A percentile compares a stretch with the other conserved stretches of the same genome.
phyloP scores from a whole-genome alignment of 1,140 invertebrate genomes.

The Brachionus calyciflorus region DNA sequence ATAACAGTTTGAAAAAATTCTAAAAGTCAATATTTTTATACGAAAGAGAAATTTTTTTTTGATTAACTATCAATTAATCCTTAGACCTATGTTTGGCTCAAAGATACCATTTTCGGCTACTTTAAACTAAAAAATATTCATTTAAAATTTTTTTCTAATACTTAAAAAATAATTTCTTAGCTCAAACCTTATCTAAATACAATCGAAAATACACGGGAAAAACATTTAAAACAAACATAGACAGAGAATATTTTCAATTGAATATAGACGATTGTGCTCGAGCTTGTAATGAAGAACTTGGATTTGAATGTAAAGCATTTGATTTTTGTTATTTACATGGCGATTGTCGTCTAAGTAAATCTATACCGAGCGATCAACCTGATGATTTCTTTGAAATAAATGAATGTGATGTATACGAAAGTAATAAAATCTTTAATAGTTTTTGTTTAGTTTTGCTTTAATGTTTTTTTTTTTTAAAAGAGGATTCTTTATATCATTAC shows the following conservation, averaged over 20 bases:
- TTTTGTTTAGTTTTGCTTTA: not conserved
- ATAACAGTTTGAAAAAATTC: no score
- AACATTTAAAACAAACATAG: not conserved
- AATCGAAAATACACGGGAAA: slow-evolving; percentile 27
- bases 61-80: no score
- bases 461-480: not conserved
- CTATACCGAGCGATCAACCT: not conserved
- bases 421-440: not conserved
- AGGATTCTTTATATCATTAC: slow-evolving; percentile 35
- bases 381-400: not conserved
- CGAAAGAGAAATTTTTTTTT: no score
- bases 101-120: no score
- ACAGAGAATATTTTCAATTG: not conserved
- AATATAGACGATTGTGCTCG: slow-evolving; percentile 43
- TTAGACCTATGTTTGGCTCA: no score
- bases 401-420: slow-evolving; percentile 45
- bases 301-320: slow-evolving; percentile 39
- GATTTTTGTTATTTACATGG: slow-evolving; percentile 44
- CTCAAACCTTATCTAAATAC: not conserved
- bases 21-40: no score
- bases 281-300: slow-evolving; percentile 40
- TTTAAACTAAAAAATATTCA: no score
- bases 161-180: not conserved
- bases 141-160: not conserved
- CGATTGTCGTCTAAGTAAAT: slow-evolving; percentile 21